Base-by-base conservation (phyloP, 2,113 vertebrate genomes). In the Cephalopterus ornatus region DNA sequence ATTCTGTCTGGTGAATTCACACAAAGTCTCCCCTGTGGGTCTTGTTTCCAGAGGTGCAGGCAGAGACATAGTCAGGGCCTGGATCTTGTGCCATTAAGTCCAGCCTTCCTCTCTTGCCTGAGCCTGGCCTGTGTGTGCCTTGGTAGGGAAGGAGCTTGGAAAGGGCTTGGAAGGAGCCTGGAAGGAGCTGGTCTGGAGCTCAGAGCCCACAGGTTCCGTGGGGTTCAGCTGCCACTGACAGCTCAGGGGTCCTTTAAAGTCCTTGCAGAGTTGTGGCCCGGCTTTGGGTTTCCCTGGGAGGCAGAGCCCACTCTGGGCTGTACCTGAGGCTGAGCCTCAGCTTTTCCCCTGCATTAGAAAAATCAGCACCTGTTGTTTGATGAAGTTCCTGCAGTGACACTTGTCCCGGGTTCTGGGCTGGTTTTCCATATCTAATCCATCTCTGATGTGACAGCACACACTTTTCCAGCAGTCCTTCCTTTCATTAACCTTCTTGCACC, bases 401-500 rank as follows among this genome's bases (percentile, higher is more conserved):
- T 75, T 73, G 15, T 84, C 84, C 89, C 59, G 67, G 85, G 33
- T 42, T 92, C 83, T 44, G 53, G 87, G 41, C 68, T 92, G 93
- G 73, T 33, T 95, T 96, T 86, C 89, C 2, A 2, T 49, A 44
- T 91, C 88, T 95, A 89, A 95, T 96, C 91, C 92, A 71, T 19
- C 33, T 52, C 92, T 56, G 74, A 92, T 62, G 90, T 88, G 95
- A 96, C 94, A 97, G 85, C 95, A 72, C 79, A 8, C 26, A 66
- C 71, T 80, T 50, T 84, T 74, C 75, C 90, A 96, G 79, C 87
- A 93, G 92, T 71, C 85, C 59, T 93, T 96, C 89, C 92, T 89
- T 95, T 97, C 97, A 96, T 97, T 96, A 97, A 97, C 96, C 95
- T 97, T 97, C 97, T 97, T 98, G 98, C 98, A 88, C 98, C 96